These are phyloP conservation scores for Argyrosomus japonicus DNA, from an alignment of 2,113 vertebrate species.

Conservation along the genomic window DNA sequence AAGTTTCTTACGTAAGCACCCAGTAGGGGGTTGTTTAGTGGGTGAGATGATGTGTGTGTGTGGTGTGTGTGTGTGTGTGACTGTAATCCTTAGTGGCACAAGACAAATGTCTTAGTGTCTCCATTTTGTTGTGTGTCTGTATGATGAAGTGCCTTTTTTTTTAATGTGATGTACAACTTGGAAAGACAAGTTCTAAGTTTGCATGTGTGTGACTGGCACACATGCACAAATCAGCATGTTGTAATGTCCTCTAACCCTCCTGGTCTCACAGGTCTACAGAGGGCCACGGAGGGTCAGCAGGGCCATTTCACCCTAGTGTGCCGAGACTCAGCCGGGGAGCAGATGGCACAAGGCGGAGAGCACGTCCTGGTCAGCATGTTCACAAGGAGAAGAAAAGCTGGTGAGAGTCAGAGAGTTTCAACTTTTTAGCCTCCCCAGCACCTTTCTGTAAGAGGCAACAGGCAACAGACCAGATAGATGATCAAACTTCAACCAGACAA, in stretches of 20 bases:
- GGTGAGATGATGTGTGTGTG: not conserved
- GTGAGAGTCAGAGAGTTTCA: conserved; percentile 72
- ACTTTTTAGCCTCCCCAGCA: not conserved
- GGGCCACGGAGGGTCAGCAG: conserved; percentile 81
- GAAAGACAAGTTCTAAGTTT: not conserved
- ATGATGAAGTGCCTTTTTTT: conserved; percentile 15
- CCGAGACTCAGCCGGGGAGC: conserved; percentile 84
- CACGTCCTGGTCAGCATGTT: conserved; percentile 85
- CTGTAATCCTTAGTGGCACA: not conserved
- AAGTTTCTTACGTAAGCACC: not conserved
- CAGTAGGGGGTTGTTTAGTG: not conserved
- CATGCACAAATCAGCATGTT: not conserved
- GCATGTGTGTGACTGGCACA: not conserved
- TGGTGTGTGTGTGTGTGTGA: not conserved
- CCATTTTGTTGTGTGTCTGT: not conserved
- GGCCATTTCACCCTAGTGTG: conserved; percentile 89
- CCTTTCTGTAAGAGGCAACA: not conserved
- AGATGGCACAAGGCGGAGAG: conserved; percentile 87
- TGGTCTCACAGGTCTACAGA: conserved; percentile 80
- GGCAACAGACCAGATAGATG: not conserved
- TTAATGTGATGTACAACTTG: not conserved
- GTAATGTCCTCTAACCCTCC: not conserved
- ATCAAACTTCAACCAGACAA: not conserved
- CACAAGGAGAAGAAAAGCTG: conserved; percentile 88
- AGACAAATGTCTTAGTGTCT: conserved; percentile 21